These are phyloP conservation scores for Elymnias hypermnestra DNA, from an alignment of 1,140 invertebrate species.

Conservation along the genomic window DNA sequence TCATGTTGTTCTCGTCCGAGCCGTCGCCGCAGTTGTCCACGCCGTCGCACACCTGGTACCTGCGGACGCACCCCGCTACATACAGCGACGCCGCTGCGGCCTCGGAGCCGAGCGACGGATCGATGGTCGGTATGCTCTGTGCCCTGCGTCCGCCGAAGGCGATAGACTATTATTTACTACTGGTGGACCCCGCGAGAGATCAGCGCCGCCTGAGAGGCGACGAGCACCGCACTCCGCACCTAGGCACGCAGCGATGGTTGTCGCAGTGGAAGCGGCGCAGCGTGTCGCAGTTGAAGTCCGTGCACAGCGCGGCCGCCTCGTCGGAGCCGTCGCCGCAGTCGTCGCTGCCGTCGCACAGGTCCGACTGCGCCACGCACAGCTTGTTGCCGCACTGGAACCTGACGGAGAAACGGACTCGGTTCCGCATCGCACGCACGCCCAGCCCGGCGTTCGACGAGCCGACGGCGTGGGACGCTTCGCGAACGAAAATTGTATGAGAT, in stretches of 20 bases:
- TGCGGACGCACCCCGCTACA: slow-evolving; percentile 90
- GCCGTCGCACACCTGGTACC: slow-evolving; percentile 83
- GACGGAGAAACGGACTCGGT: slow-evolving; percentile 95
- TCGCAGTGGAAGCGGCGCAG: slow-evolving; percentile 92
- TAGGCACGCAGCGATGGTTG: slow-evolving; percentile 91
- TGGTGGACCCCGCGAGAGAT: no score
- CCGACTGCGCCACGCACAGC: slow-evolving; percentile 95
- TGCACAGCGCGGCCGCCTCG: slow-evolving; percentile 89
- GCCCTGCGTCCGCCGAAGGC: no score
- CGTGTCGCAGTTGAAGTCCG: slow-evolving; percentile 89
- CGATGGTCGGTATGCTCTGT: slow-evolving; percentile 86
- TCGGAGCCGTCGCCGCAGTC: slow-evolving; percentile 98
- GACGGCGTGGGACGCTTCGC: slow-evolving; percentile 94
- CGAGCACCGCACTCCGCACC: no score
- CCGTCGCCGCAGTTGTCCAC: slow-evolving; percentile 96
- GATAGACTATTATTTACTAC: no score
- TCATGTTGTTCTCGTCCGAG: slow-evolving; percentile 94
- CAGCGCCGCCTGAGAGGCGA: no score
- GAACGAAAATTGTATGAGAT: slow-evolving; percentile 80
- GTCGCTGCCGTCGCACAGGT: slow-evolving; percentile 97
- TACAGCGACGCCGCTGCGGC: slow-evolving; percentile 90
- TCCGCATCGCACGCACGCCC: slow-evolving; percentile 89
- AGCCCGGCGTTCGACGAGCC: slow-evolving; percentile 89
- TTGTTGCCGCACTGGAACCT: slow-evolving; percentile 92
- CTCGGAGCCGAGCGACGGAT: slow-evolving; percentile 83